Conservation (phyloP, 1,140 invertebrate genomes). For the Thalassaphorura encarpata region DNA sequence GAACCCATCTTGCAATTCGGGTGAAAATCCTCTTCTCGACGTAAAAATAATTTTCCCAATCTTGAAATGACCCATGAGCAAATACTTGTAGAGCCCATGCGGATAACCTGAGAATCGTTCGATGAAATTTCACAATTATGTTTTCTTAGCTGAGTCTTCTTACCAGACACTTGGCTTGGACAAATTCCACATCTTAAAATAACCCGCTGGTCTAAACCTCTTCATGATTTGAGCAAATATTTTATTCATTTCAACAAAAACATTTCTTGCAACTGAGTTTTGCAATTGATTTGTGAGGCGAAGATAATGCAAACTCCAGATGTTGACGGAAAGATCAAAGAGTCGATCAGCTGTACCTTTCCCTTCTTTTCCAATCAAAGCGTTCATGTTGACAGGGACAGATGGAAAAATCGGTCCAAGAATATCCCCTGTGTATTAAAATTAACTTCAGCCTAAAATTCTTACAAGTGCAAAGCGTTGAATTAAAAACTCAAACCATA, state of each 20-base stretch:
- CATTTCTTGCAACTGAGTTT: slow-evolving; percentile 34
- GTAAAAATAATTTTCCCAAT: slow-evolving; percentile 46
- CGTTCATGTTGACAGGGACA: slow-evolving; percentile 33
- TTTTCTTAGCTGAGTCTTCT: slow-evolving; percentile 17
- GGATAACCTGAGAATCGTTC: slow-evolving; percentile 44
- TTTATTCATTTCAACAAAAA: slow-evolving; percentile 42
- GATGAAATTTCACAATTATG: no score
- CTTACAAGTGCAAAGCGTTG: background rate
- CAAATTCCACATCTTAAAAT: slow-evolving; percentile 42
- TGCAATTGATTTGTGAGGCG: slow-evolving; percentile 48
- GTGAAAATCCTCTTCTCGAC: slow-evolving; percentile 40
- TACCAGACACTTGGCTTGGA: slow-evolving; percentile 43
- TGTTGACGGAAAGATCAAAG: slow-evolving; percentile 51
- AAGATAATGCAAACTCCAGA: slow-evolving; percentile 49
- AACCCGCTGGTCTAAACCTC: slow-evolving; percentile 38
- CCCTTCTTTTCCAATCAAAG: slow-evolving; percentile 34
- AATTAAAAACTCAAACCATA: no score
- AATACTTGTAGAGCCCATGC: slow-evolving; percentile 42
- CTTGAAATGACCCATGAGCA: slow-evolving; percentile 41
- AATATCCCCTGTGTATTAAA: slow-evolving; percentile 49
- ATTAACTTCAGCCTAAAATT: slow-evolving; percentile 9
- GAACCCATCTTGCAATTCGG: slow-evolving; percentile 38
- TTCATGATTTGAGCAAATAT: slow-evolving; percentile 40
- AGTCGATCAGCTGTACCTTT: slow-evolving; percentile 44
- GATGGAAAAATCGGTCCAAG: slow-evolving; percentile 42